These are phyloP conservation scores for Piezodorus guildinii DNA, from an alignment of 1,140 invertebrate genomes.

Conservation along the genomic window DNA sequence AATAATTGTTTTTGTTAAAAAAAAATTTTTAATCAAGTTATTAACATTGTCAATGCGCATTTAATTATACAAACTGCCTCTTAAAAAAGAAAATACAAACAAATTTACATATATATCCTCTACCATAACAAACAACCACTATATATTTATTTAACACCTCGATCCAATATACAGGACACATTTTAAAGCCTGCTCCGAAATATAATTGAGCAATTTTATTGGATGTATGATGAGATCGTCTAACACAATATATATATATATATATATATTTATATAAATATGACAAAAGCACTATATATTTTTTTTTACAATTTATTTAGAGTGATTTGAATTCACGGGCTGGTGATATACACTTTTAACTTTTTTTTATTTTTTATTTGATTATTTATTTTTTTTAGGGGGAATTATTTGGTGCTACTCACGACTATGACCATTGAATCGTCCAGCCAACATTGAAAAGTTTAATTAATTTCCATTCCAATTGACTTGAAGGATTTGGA, in stretches of 20 bases:
- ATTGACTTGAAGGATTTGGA: too few species aligned
- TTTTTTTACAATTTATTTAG: background rate
- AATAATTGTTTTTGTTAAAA: background rate
- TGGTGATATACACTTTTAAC: too few species aligned
- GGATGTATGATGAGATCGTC: conserved; percentile 11
- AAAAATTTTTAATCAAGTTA: background rate
- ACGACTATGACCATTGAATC: too few species aligned
- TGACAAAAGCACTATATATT: conserved; percentile 4
- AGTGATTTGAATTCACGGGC: too few species aligned
- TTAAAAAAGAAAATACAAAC: conserved; percentile 7
- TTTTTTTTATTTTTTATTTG: too few species aligned
- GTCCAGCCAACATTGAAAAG: too few species aligned
- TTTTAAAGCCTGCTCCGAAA: conserved; percentile 13
- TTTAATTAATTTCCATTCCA: too few species aligned
- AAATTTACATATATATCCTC: background rate
- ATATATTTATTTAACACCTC: background rate
- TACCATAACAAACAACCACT: conserved; percentile 5
- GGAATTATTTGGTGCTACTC: too few species aligned
- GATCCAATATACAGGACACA: conserved; percentile 4
- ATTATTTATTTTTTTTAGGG: too few species aligned
- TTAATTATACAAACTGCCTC: background rate
- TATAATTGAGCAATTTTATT: conserved; percentile 19
- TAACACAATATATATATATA: conserved; percentile 10
- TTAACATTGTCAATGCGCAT: conserved; percentile 4
- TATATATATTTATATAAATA: conserved; percentile 10